Base-by-base conservation (phyloP, 92 coral and sea anemone genomes). In the Palythoa grandiflora region DNA sequence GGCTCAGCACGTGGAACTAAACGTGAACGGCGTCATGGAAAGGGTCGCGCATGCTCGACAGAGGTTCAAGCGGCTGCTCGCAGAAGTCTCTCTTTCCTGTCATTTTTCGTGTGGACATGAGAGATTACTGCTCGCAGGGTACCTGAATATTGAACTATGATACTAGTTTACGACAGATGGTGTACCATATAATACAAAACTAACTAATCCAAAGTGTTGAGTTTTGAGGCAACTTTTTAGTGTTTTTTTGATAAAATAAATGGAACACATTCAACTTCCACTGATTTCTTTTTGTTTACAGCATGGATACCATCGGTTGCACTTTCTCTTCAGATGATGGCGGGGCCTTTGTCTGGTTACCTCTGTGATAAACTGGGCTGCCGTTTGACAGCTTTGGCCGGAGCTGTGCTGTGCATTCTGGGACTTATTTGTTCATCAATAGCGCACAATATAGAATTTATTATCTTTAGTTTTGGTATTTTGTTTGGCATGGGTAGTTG, bases 291-390 rank as follows among this genome's bases (percentile, higher is more conserved):
- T 63, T 63, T 10, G 17, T 63, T 63, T n/a, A 35, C 75, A 81
- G 86, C 86, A 47, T 81, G 86, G 86, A 81, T 81, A 20, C 86
- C 86, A 37, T 81, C 86, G 21, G 21, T 66, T 5, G 86, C 75
- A 8, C 7, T 81, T 5, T 81, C 86, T 38, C 86, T 81, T 9
- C 75, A 81, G 37, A 81, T 81, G 86, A 63, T 81, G 86, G 75
- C 74, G 3, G 86, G 60, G n/a, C 86, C 86, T 48, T 61, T 81
- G n/a, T 44, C 86, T 10, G 86, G 86, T 11, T 81, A 81, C 75
- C 75, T 81, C 12, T 44, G 86, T 55, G 86, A 81, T 20, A 68
- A 38, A 53, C 21, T 81, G 66, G 86, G 86, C 17, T 81, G 75
- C 74, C 75, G 86, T 20, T 51, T 81, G 75, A 81, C 86, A 65